These are phyloP conservation scores for Nothoprocta perdicaria DNA, from an alignment of 2,113 vertebrate species.

Conservation along the genomic window DNA sequence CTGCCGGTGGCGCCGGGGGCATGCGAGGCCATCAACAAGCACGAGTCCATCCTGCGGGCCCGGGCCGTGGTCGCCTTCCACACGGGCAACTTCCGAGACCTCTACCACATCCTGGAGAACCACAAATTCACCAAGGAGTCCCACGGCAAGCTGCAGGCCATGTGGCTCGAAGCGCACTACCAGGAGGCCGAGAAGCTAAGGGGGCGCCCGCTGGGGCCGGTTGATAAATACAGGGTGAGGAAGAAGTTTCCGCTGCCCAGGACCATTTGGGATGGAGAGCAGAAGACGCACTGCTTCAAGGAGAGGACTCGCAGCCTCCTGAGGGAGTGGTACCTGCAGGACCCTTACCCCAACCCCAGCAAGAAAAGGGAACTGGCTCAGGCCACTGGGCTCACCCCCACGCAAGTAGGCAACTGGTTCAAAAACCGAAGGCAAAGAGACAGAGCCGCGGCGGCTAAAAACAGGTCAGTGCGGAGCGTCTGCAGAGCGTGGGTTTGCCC, in stretches of 20 bases:
- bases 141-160: slow-evolving; percentile 98
- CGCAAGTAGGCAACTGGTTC: slow-evolving; percentile 99
- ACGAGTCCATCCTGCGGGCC: slow-evolving; percentile 98
- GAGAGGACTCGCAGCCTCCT: slow-evolving; percentile 99
- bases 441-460: slow-evolving; percentile 98
- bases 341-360: slow-evolving; percentile 99
- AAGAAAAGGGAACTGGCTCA: slow-evolving; percentile 99
- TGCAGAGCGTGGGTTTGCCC: neutral
- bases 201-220: slow-evolving; percentile 96
- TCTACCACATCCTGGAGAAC: slow-evolving; percentile 99
- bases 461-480: slow-evolving; percentile 88
- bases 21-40: slow-evolving; percentile 99
- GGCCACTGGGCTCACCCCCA: slow-evolving; percentile 99
- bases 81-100: slow-evolving; percentile 99
- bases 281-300: slow-evolving; percentile 99
- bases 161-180: slow-evolving; percentile 99
- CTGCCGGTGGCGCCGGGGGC: slow-evolving; percentile 98
- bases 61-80: slow-evolving; percentile 98
- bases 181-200: slow-evolving; percentile 99
- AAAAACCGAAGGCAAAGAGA: slow-evolving; percentile 99
- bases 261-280: slow-evolving; percentile 99
- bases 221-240: slow-evolving; percentile 99
- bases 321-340: slow-evolving; percentile 99
- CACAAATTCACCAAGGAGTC: slow-evolving; percentile 99
- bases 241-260: slow-evolving; percentile 99